phyloP scores from a whole-genome alignment of 2,113 vertebrate genomes.

The Alexandromys fortis region DNA sequence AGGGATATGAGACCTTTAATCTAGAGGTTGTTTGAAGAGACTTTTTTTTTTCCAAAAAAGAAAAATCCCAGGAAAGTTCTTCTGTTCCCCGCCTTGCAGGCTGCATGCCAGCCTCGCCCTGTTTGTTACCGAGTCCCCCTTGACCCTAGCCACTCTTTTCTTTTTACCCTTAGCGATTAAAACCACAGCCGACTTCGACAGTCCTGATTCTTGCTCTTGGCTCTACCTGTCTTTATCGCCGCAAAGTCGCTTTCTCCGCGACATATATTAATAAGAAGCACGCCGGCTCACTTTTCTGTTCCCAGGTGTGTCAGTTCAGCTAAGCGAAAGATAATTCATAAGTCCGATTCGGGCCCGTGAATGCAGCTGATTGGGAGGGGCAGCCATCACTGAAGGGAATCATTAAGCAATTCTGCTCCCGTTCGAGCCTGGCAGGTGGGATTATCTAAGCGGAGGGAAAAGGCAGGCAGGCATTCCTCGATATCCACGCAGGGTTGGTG shows the following conservation, averaged over 20 bases:
- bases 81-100: constrained; percentile 79
- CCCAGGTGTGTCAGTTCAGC: neutral
- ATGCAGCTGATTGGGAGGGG: neutral
- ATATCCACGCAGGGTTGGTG: neutral
- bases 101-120: constrained; percentile 83
- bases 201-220: neutral
- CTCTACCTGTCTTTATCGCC: constrained; percentile 73
- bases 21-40: constrained; percentile 87
- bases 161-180: constrained; percentile 47
- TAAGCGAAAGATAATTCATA: neutral
- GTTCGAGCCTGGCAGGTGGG: neutral
- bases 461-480: neutral
- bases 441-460: neutral
- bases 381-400: neutral
- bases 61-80: constrained; percentile 87
- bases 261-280: neutral
- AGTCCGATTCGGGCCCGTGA: neutral
- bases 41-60: constrained; percentile 75
- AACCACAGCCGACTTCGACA: neutral
- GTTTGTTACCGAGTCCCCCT: constrained; percentile 82
- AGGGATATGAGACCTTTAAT: constrained; percentile 86
- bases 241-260: neutral
- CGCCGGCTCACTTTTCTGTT: neutral
- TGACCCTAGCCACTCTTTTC: constrained; percentile 73
- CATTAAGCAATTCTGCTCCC: neutral